Evolutionary conservation across 2,888 invertebrate genomes (phyloP).

Genomic region (Phorcus lineatus): DNA sequence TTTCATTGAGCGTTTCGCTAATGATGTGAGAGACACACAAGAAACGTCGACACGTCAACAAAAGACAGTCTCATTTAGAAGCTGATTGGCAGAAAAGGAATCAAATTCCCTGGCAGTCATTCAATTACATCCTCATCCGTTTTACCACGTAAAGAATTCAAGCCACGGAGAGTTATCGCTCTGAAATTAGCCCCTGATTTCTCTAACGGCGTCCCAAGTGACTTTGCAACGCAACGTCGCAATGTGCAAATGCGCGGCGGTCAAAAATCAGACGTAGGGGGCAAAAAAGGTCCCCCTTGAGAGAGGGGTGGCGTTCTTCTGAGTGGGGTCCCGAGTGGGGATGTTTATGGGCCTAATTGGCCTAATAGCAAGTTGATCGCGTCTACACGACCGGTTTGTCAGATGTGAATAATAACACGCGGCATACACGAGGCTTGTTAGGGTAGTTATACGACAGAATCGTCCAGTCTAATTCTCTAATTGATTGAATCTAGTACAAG

Average conservation of each 20-base stretch:
- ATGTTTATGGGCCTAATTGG: slow-evolving; percentile 25
- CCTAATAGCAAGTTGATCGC: slow-evolving; percentile 21
- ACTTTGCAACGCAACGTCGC: not conserved
- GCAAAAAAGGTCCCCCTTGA: slow-evolving; percentile 20
- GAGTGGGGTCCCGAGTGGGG: not conserved
- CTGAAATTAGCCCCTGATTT: slow-evolving; percentile 24
- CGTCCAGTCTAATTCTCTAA: slow-evolving; percentile 22
- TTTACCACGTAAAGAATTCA: slow-evolving; percentile 16
- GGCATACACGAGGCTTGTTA: not conserved
- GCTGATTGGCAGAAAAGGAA: slow-evolving; percentile 21
- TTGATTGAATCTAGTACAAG: slow-evolving; percentile 18
- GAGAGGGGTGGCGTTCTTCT: not conserved
- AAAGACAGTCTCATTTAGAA: slow-evolving; percentile 4
- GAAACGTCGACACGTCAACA: not conserved
- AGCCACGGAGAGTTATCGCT: slow-evolving; percentile 16
- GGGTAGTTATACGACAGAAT: not conserved
- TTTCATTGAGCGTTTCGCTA: not conserved
- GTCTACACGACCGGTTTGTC: not conserved
- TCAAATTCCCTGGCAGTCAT: slow-evolving; percentile 25
- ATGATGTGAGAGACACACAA: not conserved
- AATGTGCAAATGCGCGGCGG: slow-evolving; percentile 1
- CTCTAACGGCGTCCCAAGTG: slow-evolving; percentile 16
- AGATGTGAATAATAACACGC: slow-evolving; percentile 5
- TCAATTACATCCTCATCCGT: slow-evolving; percentile 26
- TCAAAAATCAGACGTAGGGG: slow-evolving; percentile 21